Evolutionary conservation across 2,888 invertebrate genomes (phyloP).

Genomic region (Crocallis elinguaria): DNA sequence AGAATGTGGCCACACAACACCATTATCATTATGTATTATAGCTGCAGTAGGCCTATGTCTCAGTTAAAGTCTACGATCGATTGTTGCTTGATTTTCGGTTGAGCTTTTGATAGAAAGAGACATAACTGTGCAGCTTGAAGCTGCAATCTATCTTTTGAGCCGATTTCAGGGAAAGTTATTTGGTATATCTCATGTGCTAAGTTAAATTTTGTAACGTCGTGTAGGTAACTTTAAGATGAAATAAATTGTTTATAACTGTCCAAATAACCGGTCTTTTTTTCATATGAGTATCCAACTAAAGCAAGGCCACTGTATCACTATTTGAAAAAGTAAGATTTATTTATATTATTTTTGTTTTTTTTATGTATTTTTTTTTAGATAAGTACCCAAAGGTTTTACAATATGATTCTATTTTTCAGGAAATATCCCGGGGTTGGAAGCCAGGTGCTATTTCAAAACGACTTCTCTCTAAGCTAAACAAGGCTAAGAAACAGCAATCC

Average conservation of each 20-base stretch:
- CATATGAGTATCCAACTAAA: neutral
- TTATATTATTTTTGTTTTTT: conserved; percentile 11
- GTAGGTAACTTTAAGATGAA: conserved; percentile 36
- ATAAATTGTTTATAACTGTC: conserved; percentile 41
- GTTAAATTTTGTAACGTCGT: conserved; percentile 70
- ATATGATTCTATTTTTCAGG: conserved; percentile 44
- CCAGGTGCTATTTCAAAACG: conserved; percentile 73
- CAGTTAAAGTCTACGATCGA: no score
- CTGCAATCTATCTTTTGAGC: no score
- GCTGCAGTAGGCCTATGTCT: no score
- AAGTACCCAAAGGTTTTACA: neutral
- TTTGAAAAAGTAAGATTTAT: conserved; percentile 19
- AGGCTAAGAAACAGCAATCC: conserved; percentile 51
- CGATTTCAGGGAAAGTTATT: no score
- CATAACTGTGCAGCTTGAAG: no score
- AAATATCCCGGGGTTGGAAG: conserved; percentile 64
- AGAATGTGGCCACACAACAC: no score
- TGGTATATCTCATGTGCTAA: conserved; percentile 64
- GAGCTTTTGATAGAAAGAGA: no score
- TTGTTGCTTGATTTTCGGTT: no score
- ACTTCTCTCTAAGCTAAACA: conserved; percentile 59
- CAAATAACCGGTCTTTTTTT: no score
- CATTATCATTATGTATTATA: no score
- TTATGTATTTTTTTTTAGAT: neutral
- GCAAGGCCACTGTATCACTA: neutral